Conservation (phyloP, 2,888 invertebrate genomes). For the Pachymerium ferrugineum region DNA sequence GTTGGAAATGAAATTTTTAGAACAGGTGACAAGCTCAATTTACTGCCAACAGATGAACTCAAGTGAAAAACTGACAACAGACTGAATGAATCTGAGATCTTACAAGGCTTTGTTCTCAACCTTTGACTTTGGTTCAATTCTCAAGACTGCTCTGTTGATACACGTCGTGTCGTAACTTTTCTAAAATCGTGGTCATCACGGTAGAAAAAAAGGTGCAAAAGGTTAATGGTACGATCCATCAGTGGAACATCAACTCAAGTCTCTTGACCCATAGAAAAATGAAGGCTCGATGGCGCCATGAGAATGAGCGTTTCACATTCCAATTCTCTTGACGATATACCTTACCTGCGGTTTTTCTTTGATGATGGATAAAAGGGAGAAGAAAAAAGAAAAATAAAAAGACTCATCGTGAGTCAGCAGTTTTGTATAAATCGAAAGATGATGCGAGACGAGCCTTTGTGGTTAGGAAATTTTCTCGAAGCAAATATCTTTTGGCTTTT, state of each 20-base stretch:
- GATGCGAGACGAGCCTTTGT: not conserved
- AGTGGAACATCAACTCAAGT: not conserved
- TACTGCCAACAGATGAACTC: not conserved
- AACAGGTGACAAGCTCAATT: slow-evolving; percentile 3
- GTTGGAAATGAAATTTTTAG: slow-evolving; percentile 3
- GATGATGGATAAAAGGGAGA: not conserved
- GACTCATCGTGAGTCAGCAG: slow-evolving; percentile 10
- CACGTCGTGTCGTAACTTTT: not conserved
- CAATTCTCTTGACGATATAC: not conserved
- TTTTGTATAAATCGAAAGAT: not conserved
- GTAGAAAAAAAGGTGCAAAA: not conserved
- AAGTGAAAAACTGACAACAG: not conserved
- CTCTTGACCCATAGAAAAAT: slow-evolving; percentile 2
- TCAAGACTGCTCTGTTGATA: not conserved
- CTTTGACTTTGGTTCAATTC: slow-evolving; percentile 10
- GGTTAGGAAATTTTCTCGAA: not conserved
- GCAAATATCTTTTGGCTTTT: not conserved
- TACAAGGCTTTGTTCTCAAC: not conserved
- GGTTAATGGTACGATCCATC: slow-evolving; percentile 18
- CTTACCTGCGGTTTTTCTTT: not conserved
- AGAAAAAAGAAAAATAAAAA: not conserved
- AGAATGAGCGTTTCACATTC: not conserved
- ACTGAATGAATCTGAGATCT: not conserved
- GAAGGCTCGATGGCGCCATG: slow-evolving; percentile 1
- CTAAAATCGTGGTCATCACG: slow-evolving; percentile 1